A percentile compares a stretch with the other conserved stretches of the same genome.
Evolutionary conservation across 2,797 vertebrate genomes (phyloP).

Genomic region (Sebastes itinus): DNA sequence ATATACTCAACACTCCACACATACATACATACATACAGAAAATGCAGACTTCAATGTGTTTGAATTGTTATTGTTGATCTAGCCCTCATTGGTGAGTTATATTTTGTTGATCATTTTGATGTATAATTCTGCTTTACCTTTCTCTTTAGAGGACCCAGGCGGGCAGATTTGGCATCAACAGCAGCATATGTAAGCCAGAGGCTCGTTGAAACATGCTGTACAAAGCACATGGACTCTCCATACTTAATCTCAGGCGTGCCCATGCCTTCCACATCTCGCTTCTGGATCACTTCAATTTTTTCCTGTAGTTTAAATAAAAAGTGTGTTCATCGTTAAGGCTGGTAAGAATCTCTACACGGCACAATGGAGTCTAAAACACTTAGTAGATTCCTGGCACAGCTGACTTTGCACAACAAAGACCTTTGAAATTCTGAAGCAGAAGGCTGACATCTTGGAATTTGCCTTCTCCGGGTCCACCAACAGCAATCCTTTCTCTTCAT

Average conservation of each 20-base stretch:
- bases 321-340: not conserved
- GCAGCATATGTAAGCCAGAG: constrained; percentile 95
- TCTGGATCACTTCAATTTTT: constrained; percentile 89
- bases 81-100: not conserved
- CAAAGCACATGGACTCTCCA: constrained; percentile 94
- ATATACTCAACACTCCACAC: not conserved
- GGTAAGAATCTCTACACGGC: not conserved
- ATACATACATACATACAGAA: not conserved
- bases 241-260: constrained; percentile 94
- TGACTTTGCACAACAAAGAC: constrained; percentile 63
- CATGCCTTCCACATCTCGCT: constrained; percentile 95
- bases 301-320: constrained; percentile 79
- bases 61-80: not conserved
- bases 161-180: constrained; percentile 90
- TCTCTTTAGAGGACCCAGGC: constrained; percentile 90
- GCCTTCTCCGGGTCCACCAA: constrained; percentile 90
- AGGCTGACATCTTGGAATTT: constrained; percentile 89
- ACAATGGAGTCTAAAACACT: not conserved
- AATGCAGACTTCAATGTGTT: not conserved
- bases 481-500: constrained; percentile 91
- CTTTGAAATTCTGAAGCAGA: constrained; percentile 94
- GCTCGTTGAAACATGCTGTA: constrained; percentile 87
- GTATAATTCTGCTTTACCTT: constrained; percentile 79
- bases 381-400: not conserved
- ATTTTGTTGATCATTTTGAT: not conserved